Base-by-base conservation (phyloP, 2,888 invertebrate genomes). In the Lasioglossum calceatum region DNA sequence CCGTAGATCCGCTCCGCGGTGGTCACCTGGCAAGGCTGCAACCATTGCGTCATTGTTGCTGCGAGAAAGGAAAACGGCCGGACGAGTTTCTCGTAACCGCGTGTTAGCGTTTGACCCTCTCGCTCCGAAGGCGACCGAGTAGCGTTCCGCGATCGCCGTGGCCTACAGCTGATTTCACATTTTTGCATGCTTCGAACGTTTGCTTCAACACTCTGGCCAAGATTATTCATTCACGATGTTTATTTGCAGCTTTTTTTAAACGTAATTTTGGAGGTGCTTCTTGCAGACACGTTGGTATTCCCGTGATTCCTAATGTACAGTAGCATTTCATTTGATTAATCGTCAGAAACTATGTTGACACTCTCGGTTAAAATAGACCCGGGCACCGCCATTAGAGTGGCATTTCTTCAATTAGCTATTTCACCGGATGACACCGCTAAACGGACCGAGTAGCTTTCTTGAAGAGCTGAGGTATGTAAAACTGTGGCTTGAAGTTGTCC, bases 1-100 rank as follows among this genome's bases (percentile, higher is more conserved):
- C 27, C 42, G 27, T n/a, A 54, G 73, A 77, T 82, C 58, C 67
- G 67, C 36, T 58, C 14, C 67, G 71, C n/a, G 23, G 70, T 10
- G 74, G 76, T 79, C 81, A 76, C 47, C 58, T 47, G 44, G 76
- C 81, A 80, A 82, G 84, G 73, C 73, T 77, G 64, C 44, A 44
- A 19, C 32, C 16, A 42, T 88, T 87, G 74, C 87, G 87, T 80
- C 87, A 82, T 14, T 67, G 14, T 76, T 19, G 70, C 75, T 10
- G 76, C 23, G 87, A 82, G 85, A 85, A 87, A 88, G 87, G 81
- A 85, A 82, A 87, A 80, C 73, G 47, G 61, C 16, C 44, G 12
- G 44, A 42, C 76, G 76, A 76, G 61, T 61, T 64, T 61, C 44
- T 75, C 54, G 58, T 71, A 71, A 42, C 42, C 16, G 32, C 16